Conservation (phyloP, 2,113 vertebrate genomes). For the Charina bottae region DNA sequence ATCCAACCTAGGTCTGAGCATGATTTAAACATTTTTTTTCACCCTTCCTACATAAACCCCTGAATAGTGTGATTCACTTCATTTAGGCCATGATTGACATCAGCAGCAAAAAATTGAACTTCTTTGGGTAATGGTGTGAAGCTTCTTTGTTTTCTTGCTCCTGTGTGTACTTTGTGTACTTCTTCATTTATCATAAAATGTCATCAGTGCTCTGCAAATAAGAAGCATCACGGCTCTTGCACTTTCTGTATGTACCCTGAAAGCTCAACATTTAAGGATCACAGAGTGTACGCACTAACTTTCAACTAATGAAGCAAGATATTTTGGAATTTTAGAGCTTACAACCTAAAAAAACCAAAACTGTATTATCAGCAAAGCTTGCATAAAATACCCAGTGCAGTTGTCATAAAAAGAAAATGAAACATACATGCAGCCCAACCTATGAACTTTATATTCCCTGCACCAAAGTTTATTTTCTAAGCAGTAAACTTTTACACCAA, state of each 20-base stretch:
- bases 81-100: not conserved
- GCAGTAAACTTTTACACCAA: not conserved
- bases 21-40: not conserved
- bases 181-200: not conserved
- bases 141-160: not conserved
- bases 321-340: not conserved
- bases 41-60: not conserved
- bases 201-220: not conserved
- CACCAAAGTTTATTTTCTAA: not conserved
- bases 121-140: not conserved
- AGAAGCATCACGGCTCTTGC: not conserved
- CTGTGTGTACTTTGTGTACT: not conserved
- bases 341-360: not conserved
- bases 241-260: not conserved
- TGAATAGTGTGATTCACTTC: not conserved
- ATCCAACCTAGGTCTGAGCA: not conserved
- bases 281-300: not conserved
- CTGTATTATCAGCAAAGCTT: not conserved
- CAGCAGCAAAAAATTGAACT: not conserved
- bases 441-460: not conserved
- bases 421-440: not conserved
- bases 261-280: not conserved
- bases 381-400: not conserved
- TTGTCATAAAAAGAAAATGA: not conserved
- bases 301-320: not conserved